A percentile compares a stretch with the other conserved stretches of the same genome.
Conservation (phyloP, 2,113 vertebrate species). For the Lanius ludovicianus region DNA sequence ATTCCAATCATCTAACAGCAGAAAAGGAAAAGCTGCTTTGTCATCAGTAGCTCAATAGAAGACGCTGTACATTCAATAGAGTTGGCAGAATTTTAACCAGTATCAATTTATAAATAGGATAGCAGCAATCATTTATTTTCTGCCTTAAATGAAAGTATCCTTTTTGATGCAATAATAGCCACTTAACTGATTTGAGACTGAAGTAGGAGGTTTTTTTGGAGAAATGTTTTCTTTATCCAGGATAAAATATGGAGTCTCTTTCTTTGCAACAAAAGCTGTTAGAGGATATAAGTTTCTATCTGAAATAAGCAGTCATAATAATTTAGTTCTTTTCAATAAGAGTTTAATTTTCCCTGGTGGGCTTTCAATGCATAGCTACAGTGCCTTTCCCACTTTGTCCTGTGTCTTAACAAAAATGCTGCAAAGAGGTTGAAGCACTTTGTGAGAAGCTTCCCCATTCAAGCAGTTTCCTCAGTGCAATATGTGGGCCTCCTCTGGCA, state of each 20-base stretch:
- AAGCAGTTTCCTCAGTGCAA: background rate
- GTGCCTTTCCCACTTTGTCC: background rate
- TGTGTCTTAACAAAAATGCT: background rate
- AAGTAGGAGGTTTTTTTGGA: background rate
- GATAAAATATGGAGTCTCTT: slow-evolving; percentile 26
- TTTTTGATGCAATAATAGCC: slow-evolving; percentile 10
- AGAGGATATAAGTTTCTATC: slow-evolving; percentile 42
- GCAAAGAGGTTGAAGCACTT: background rate
- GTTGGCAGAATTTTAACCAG: slow-evolving; percentile 49
- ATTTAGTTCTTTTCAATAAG: slow-evolving; percentile 35
- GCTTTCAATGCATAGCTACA: background rate
- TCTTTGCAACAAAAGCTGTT: slow-evolving; percentile 40
- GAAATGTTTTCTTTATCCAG: slow-evolving; percentile 27
- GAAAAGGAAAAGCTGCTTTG: slow-evolving; percentile 54
- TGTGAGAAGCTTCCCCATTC: background rate
- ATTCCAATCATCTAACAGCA: slow-evolving; percentile 33
- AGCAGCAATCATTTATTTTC: slow-evolving; percentile 60
- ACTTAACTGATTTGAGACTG: slow-evolving; percentile 49
- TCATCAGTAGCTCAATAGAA: slow-evolving; percentile 54
- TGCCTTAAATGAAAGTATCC: slow-evolving; percentile 39
- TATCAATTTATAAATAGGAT: slow-evolving; percentile 33
- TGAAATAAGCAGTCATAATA: slow-evolving; percentile 31
- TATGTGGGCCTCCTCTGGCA: background rate
- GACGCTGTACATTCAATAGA: slow-evolving; percentile 17
- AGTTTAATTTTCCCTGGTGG: slow-evolving; percentile 20